Evolutionary conservation across 2,888 invertebrate genomes (phyloP).

Genomic region (Drosophila borborema): DNA sequence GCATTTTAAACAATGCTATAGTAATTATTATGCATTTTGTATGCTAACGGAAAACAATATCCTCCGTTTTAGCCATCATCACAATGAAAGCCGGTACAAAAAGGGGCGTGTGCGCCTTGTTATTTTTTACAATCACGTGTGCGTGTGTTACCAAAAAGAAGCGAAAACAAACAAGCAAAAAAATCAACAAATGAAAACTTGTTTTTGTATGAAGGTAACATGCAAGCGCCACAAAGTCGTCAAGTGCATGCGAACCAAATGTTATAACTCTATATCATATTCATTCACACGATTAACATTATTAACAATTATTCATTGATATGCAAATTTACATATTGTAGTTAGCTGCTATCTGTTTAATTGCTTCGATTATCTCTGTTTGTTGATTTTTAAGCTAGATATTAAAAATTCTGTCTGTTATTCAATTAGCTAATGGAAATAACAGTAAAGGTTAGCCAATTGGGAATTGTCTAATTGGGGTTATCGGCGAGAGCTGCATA

Average conservation of each 20-base stretch:
- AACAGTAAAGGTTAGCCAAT: neutral
- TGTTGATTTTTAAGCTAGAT: constrained; percentile 2
- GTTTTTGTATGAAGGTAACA: constrained; percentile 30
- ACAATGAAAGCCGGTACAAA: constrained; percentile 12
- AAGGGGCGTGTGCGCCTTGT: constrained; percentile 45
- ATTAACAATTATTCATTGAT: constrained; percentile 2
- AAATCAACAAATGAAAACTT: constrained; percentile 35
- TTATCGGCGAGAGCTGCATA: neutral
- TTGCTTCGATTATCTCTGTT: constrained; percentile 6
- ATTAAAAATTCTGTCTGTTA: neutral
- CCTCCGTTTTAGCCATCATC: neutral
- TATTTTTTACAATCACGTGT: constrained; percentile 12
- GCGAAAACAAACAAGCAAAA: neutral
- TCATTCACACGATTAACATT: constrained; percentile 28
- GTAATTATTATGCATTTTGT: neutral
- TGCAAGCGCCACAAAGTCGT: constrained; percentile 39
- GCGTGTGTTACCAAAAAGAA: constrained; percentile 14
- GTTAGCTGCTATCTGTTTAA: constrained; percentile 5
- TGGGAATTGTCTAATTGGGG: neutral
- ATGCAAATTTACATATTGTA: constrained; percentile 21
- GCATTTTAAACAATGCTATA: too few species aligned
- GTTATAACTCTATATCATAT: neutral
- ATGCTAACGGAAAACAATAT: neutral
- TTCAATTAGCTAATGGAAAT: constrained; percentile 7
- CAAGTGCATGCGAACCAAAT: constrained; percentile 44